Evolutionary conservation across 2,113 vertebrate species (phyloP).

Genomic region (Chauna torquata): DNA sequence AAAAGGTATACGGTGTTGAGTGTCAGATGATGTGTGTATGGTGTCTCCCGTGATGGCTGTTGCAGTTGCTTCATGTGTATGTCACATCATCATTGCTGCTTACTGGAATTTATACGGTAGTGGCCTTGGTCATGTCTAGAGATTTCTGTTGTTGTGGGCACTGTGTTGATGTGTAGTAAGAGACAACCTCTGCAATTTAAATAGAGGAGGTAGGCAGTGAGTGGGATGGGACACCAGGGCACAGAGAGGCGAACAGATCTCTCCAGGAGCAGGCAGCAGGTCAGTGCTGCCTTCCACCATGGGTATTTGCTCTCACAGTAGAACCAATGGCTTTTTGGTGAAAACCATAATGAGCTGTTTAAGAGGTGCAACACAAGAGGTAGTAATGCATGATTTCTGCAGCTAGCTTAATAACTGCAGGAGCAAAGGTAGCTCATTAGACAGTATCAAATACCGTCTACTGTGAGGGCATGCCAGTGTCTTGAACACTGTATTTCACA

Average conservation of each 20-base stretch:
- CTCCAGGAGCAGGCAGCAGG: background rate
- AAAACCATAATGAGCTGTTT: background rate
- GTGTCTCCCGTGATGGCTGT: background rate
- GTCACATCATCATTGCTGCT: background rate
- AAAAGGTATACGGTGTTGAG: background rate
- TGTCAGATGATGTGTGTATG: background rate
- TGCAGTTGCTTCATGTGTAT: background rate
- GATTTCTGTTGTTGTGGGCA: background rate
- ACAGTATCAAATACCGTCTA: background rate
- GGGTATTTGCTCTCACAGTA: background rate
- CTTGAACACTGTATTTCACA: background rate
- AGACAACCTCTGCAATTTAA: background rate
- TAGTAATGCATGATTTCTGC: background rate
- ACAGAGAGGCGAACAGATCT: background rate
- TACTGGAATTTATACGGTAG: background rate
- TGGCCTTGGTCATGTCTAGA: conserved; percentile 2
- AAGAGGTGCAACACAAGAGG: background rate
- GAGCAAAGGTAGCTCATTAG: background rate
- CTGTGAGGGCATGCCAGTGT: background rate
- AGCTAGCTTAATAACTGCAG: background rate
- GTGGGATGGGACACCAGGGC: background rate
- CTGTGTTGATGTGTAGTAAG: background rate
- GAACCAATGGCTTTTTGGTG: background rate
- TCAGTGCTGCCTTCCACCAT: background rate
- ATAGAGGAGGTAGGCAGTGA: background rate